Percentiles rank a stretch among this genome's conserved stretches.
phyloP scores from a whole-genome alignment of 2,113 vertebrate genomes.

The Cynoglossus semilaevis region DNA sequence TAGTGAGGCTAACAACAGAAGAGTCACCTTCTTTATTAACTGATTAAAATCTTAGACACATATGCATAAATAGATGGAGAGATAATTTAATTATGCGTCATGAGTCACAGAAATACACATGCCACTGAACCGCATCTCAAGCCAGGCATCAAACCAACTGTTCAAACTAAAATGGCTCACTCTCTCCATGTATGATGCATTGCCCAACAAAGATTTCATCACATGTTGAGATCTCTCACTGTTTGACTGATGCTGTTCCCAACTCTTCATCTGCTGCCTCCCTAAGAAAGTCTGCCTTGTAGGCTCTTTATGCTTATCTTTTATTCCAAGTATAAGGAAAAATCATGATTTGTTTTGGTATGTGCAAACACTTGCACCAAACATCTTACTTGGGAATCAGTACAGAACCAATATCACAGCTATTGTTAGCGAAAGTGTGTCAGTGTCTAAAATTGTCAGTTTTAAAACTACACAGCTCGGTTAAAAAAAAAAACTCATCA shows the following conservation, averaged over 20 bases:
- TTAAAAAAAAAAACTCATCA: background rate
- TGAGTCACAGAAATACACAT: too few species aligned
- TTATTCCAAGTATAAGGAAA: slow-evolving; percentile 47
- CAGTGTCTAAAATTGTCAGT: too few species aligned
- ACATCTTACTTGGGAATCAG: too few species aligned
- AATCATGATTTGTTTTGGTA: slow-evolving; percentile 32
- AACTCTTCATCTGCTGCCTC: slow-evolving; percentile 60
- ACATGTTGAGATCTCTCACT: slow-evolving; percentile 62
- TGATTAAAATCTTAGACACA: slow-evolving; percentile 30
- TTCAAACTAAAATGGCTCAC: slow-evolving; percentile 58
- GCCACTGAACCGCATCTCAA: slow-evolving; percentile 37
- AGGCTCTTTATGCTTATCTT: slow-evolving; percentile 48
- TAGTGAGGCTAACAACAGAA: slow-evolving; percentile 57
- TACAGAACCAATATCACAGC: too few species aligned
- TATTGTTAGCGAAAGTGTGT: too few species aligned
- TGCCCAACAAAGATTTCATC: slow-evolving; percentile 67
- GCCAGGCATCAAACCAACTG: slow-evolving; percentile 58
- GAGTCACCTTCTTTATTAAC: slow-evolving; percentile 50
- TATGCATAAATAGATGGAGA: slow-evolving; percentile 3
- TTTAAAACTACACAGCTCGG: too few species aligned
- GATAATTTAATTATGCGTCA: too few species aligned
- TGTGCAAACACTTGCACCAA: slow-evolving; percentile 3
- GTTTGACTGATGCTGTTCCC: slow-evolving; percentile 49
- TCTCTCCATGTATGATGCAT: slow-evolving; percentile 59
- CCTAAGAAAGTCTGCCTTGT: slow-evolving; percentile 55